Evolutionary conservation across 2,888 invertebrate species (phyloP).

Genomic region (Romanomermis culicivorax): DNA sequence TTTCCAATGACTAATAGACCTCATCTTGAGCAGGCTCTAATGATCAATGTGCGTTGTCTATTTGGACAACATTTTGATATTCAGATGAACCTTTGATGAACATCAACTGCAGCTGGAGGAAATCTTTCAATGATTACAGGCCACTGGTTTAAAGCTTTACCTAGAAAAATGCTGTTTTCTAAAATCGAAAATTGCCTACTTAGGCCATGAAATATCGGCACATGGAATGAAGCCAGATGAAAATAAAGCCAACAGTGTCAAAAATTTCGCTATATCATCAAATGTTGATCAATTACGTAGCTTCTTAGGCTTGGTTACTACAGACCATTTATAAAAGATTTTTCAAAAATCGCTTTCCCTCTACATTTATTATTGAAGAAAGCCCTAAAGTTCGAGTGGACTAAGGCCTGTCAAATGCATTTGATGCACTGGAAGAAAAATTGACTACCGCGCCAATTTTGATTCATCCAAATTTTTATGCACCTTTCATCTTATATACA

Average conservation of each 20-base stretch:
- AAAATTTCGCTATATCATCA: too few relatives aligned
- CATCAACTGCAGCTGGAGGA: not conserved
- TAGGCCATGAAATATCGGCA: not conserved
- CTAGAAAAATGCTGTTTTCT: not conserved
- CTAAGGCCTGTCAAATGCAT: slow-evolving; percentile 10
- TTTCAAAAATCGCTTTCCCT: slow-evolving; percentile 13
- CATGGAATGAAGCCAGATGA: not conserved
- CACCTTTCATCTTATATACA: too few relatives aligned
- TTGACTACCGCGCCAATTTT: slow-evolving; percentile 12
- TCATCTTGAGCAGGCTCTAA: too few relatives aligned
- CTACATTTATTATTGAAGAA: slow-evolving; percentile 15
- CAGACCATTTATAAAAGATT: too few relatives aligned
- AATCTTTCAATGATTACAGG: not conserved
- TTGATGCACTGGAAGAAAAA: slow-evolving; percentile 8
- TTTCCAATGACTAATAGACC: not conserved
- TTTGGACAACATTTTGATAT: not conserved
- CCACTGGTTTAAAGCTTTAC: not conserved
- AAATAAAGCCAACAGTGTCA: too few relatives aligned
- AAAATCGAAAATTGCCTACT: too few relatives aligned
- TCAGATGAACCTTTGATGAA: too few relatives aligned
- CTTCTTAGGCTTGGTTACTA: slow-evolving; percentile 15
- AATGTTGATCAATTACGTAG: too few relatives aligned
- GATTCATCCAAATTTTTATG: too few relatives aligned
- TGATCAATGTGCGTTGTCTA: too few relatives aligned
- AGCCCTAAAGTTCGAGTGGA: slow-evolving; percentile 14